phyloP scores from a whole-genome alignment of 2,888 invertebrate species.

The Congeria kusceri region DNA sequence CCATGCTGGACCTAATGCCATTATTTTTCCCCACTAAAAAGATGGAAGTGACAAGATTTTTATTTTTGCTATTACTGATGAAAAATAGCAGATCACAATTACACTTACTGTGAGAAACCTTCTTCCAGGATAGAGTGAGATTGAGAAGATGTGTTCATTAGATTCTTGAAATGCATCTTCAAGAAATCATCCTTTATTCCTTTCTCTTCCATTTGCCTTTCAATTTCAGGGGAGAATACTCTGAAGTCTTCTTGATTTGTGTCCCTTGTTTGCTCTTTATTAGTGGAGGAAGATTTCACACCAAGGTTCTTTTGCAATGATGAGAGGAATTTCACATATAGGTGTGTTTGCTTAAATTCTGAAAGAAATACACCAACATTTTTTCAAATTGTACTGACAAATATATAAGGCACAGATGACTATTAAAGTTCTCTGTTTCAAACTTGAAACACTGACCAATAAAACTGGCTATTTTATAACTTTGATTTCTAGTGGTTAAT shows the following conservation, averaged over 20 bases:
- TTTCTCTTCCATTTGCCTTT: constrained; percentile 72
- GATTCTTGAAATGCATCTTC: constrained; percentile 74
- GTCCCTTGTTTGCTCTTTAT: constrained; percentile 28
- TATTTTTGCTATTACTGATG: too few relatives aligned
- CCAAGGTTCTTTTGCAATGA: constrained; percentile 72
- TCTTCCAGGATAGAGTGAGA: constrained; percentile 43
- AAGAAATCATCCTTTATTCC: constrained; percentile 76
- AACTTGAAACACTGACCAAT: too few relatives aligned
- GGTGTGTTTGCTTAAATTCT: constrained; percentile 69
- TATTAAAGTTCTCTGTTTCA: too few relatives aligned
- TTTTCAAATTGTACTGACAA: too few relatives aligned
- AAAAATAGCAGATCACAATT: neutral
- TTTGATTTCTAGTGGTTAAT: too few relatives aligned
- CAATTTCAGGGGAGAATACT: constrained; percentile 64
- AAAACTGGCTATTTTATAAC: too few relatives aligned
- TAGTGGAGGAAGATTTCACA: constrained; percentile 29
- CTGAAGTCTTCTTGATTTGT: constrained; percentile 31
- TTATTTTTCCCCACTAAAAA: too few relatives aligned
- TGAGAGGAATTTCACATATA: constrained; percentile 76
- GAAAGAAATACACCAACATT: constrained; percentile 1
- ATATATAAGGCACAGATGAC: too few relatives aligned
- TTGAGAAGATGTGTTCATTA: constrained; percentile 32
- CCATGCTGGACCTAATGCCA: too few relatives aligned
- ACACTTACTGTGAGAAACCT: constrained; percentile 38
- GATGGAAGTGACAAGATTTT: too few relatives aligned